phyloP scores from a whole-genome alignment of 1,140 invertebrate species.

The Sycobia sp. region DNA sequence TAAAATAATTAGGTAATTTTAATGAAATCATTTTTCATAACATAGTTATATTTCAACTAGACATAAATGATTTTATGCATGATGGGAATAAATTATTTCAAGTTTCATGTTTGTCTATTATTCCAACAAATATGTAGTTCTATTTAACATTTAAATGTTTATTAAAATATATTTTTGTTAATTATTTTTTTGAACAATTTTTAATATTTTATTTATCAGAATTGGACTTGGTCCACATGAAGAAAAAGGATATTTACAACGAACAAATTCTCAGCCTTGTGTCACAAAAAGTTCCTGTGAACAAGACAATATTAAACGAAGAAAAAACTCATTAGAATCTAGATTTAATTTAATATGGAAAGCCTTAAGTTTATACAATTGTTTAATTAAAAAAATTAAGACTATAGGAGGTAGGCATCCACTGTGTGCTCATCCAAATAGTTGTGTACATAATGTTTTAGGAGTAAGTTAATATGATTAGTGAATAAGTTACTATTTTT shows the following conservation, averaged over 20 bases:
- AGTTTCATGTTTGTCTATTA: no score
- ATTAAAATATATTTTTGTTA: no score
- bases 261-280: not conserved
- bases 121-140: no score
- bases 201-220: conserved; percentile 47
- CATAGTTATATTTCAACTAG: no score
- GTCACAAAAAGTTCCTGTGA: not conserved
- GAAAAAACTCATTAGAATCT: conserved; percentile 40
- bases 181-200: not conserved
- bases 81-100: no score
- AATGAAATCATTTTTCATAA: not conserved
- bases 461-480: conserved; percentile 49
- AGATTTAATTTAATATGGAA: conserved; percentile 54
- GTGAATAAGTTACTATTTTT: not conserved
- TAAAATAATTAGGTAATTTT: conserved; percentile 65
- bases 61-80: no score
- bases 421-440: conserved; percentile 67
- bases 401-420: conserved; percentile 58
- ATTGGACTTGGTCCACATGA: conserved; percentile 71
- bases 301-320: conserved; percentile 24
- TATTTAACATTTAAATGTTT: not conserved
- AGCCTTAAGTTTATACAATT: conserved; percentile 59
- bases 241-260: conserved; percentile 44
- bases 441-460: conserved; percentile 67
- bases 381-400: conserved; percentile 61